These are phyloP conservation scores for Spodoptera litura DNA, from an alignment of 1,140 invertebrate genomes.

Conservation along the genomic window DNA sequence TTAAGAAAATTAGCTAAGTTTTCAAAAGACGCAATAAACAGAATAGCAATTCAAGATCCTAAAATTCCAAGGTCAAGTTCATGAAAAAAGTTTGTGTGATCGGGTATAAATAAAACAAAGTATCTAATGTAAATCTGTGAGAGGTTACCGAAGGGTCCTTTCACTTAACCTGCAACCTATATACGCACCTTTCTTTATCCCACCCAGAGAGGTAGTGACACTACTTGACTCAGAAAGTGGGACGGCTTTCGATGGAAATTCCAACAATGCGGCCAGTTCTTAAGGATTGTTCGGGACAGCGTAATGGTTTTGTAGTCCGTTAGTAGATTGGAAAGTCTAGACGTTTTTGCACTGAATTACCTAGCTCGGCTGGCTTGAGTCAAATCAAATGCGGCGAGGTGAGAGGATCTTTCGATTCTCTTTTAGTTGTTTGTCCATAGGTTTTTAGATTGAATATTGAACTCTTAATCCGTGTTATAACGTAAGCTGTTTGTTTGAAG, in stretches of 20 bases:
- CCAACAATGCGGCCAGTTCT: slow-evolving; percentile 36
- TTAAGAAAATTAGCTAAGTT: no score
- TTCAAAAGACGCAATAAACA: no score
- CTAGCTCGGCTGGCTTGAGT: neutral
- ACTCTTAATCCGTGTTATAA: neutral
- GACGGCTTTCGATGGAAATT: slow-evolving; percentile 36
- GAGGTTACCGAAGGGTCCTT: no score
- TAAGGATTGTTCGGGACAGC: slow-evolving; percentile 34
- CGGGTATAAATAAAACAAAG: no score
- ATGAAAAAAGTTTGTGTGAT: no score
- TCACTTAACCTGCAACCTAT: neutral
- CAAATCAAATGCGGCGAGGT: slow-evolving; percentile 7
- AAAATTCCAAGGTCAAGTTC: no score
- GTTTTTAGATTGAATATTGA: neutral
- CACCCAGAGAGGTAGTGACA: slow-evolving; percentile 3
- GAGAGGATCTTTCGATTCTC: neutral
- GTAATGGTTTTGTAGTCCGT: slow-evolving; percentile 33
- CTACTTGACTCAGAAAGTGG: slow-evolving; percentile 37
- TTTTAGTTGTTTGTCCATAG: neutral
- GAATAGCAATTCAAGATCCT: no score
- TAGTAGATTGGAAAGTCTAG: slow-evolving; percentile 28
- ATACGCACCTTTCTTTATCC: slow-evolving; percentile 2
- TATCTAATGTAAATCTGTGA: no score
- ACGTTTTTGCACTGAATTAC: slow-evolving; percentile 25
- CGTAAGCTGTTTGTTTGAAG: no score